Base-by-base conservation (phyloP, 2,888 invertebrate species). In the Nebria brevicollis region DNA sequence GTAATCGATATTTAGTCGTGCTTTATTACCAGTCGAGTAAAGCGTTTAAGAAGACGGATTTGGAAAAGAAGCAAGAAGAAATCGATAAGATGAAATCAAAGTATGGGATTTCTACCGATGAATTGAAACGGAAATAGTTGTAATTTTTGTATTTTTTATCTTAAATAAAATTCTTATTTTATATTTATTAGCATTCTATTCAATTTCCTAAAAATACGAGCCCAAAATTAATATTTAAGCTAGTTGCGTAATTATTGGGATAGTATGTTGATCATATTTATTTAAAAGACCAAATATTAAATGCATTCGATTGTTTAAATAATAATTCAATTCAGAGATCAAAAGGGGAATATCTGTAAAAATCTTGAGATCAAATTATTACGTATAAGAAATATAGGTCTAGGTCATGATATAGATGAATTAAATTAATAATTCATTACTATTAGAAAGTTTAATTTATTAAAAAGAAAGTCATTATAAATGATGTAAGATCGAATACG, bases 1-100 rank as follows among this genome's bases (percentile, higher is more conserved):
- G 99, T 88, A 99, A 99, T 89, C 92, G 99, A 86, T 99, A 99
- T 88, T 91, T 99, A 64, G 99, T 99, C n/a, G 99, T 99, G 1
- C 90, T 99, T 7, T 99, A 99, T 89, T 99, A 99, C 89, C 98
- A 99, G 90, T 95, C 96, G 54, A 97, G 95, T 86, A 97, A 97
- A 90, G 98, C 98, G 75, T 98, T 98, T 89, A 98, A 98, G 90
- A 95, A 97, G 84, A 93, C 97, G 83, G 98, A 98, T 89, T 93
- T 96, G 85, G 97, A 97, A 87, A 98, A 98, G 90, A 98, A 98
- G 89, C 94, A 96, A 88, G 98, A 98, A 88, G 98, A 98, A 90
- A 92, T 98, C 81, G 97, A 98, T 87, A 96, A 97, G 88, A 93
- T 98, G 88, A 98, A 98, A 90, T 95, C 96, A 84, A 98, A 98